Evolutionary conservation across 2,888 invertebrate species (phyloP).

Genomic region (Andricus quercusramuli): DNA sequence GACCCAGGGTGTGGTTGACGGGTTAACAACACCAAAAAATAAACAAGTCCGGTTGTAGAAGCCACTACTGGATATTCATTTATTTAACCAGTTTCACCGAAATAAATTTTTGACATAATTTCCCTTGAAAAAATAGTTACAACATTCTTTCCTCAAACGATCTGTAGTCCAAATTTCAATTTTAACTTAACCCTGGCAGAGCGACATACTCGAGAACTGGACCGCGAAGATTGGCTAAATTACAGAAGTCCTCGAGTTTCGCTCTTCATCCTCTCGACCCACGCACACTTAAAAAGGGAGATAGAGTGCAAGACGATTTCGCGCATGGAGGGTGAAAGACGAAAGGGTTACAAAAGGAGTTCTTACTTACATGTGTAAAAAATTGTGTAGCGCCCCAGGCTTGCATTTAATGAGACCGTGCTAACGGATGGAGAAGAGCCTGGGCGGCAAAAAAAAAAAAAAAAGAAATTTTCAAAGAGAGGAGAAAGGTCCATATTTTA

Average conservation of each 20-base stretch:
- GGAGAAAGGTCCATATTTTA: background rate
- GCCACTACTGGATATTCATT: too few relatives aligned
- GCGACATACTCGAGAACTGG: background rate
- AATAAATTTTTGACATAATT: too few relatives aligned
- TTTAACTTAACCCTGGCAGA: background rate
- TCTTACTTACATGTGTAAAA: constrained; percentile 19
- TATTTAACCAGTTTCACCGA: too few relatives aligned
- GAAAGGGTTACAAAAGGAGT: background rate
- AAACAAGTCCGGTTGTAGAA: too few relatives aligned
- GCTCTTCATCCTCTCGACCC: constrained; percentile 18
- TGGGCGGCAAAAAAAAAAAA: background rate
- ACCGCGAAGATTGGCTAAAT: constrained; percentile 27
- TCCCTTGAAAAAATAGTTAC: too few relatives aligned
- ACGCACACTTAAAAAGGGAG: background rate
- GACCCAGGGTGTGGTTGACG: too few relatives aligned
- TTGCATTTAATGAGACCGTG: background rate
- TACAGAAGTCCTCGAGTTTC: constrained; percentile 7
- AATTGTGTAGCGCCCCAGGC: background rate
- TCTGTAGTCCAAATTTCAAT: background rate
- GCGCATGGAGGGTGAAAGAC: background rate
- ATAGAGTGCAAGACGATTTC: background rate
- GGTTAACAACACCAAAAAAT: too few relatives aligned
- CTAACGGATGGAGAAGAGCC: background rate
- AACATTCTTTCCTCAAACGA: too few relatives aligned
- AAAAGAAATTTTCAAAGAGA: background rate